These are phyloP conservation scores for Philopotamus ludificatus DNA, from an alignment of 1,140 invertebrate genomes.

Conservation along the genomic window DNA sequence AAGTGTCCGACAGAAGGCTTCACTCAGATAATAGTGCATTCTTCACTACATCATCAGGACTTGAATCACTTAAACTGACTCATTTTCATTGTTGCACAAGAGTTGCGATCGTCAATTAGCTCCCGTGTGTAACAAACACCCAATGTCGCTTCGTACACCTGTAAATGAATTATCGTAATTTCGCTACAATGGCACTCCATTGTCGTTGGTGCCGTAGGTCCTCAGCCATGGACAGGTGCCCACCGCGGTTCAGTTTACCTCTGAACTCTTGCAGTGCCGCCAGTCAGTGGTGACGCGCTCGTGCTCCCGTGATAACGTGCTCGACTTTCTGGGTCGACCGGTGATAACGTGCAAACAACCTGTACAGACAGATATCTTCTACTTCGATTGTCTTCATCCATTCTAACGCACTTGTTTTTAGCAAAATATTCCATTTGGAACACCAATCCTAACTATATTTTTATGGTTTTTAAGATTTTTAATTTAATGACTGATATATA, in stretches of 20 bases:
- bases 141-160: not conserved
- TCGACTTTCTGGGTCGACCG: slow-evolving; percentile 10
- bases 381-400: no score
- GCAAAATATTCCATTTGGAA: not conserved
- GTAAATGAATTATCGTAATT: slow-evolving; percentile 7
- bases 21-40: no score
- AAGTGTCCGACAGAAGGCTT: no score
- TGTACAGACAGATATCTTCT: no score
- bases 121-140: not conserved
- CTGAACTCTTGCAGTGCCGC: not conserved
- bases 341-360: not conserved
- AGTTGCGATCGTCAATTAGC: not conserved
- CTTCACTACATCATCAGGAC: no score
- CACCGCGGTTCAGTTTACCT: slow-evolving; percentile 16
- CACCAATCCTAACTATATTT: not conserved
- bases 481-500: no score
- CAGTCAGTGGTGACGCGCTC: slow-evolving; percentile 20
- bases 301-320: slow-evolving; percentile 19
- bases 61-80: no score
- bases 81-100: no score
- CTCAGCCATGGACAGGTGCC: slow-evolving; percentile 10
- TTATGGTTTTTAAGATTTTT: not conserved
- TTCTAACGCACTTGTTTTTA: not conserved
- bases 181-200: not conserved
- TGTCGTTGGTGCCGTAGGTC: not conserved